Evolutionary conservation across 2,113 vertebrate genomes (phyloP).

Genomic region (Lipophrys pholis): DNA sequence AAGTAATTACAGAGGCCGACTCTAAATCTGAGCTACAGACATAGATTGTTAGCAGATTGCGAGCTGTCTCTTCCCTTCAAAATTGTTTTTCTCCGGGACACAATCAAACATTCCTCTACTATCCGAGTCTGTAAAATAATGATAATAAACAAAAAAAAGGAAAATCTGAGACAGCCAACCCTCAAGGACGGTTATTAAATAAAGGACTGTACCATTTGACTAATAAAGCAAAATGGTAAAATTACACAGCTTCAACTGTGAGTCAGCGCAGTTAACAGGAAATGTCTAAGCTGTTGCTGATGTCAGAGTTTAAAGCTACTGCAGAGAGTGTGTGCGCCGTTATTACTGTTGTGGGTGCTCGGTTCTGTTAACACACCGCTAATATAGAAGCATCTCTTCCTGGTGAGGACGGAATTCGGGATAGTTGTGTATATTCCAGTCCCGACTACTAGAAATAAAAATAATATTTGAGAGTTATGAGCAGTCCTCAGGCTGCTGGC

Average conservation of each 20-base stretch:
- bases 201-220: not conserved
- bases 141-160: not conserved
- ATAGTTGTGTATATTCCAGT: too few species aligned
- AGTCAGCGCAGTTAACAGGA: not conserved
- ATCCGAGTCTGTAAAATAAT: not conserved
- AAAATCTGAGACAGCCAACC: not conserved
- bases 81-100: not conserved
- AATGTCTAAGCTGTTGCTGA: not conserved
- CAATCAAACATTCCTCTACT: not conserved
- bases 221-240: not conserved
- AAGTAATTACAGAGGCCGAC: conserved; percentile 59
- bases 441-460: too few species aligned
- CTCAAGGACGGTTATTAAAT: not conserved
- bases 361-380: too few species aligned
- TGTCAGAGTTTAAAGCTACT: not conserved
- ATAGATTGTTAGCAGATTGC: conserved; percentile 12
- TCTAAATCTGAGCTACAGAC: conserved; percentile 38
- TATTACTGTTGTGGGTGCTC: too few species aligned
- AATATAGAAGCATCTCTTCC: too few species aligned
- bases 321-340: too few species aligned
- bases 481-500: too few species aligned
- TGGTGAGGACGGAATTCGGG: too few species aligned
- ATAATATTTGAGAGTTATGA: too few species aligned
- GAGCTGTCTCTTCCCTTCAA: not conserved
- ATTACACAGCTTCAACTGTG: not conserved